Conservation (phyloP, 1,140 invertebrate species). For the Microplitis demolitor region DNA sequence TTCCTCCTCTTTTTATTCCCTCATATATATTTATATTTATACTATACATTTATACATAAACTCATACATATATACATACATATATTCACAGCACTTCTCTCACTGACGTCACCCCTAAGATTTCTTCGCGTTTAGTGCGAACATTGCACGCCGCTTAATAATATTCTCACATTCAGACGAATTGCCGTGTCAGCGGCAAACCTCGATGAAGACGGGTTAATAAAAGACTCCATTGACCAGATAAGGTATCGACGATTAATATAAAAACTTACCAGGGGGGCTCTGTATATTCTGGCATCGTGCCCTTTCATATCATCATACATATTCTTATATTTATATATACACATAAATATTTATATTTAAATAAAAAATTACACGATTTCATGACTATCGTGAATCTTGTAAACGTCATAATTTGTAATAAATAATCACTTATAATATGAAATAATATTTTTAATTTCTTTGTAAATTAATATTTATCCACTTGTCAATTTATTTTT, state of each 20-base stretch:
- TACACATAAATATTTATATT: too few species aligned
- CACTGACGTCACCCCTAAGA: not conserved
- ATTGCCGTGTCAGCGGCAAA: conserved; percentile 39
- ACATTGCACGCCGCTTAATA: conserved; percentile 41
- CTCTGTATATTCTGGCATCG: not conserved
- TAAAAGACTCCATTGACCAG: conserved; percentile 32
- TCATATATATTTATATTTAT: not conserved
- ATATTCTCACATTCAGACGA: conserved; percentile 52
- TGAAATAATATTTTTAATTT: too few species aligned
- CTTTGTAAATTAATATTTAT: too few species aligned
- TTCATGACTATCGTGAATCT: too few species aligned
- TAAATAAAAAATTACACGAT: too few species aligned
- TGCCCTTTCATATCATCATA: too few species aligned
- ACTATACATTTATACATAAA: not conserved
- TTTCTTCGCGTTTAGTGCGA: not conserved
- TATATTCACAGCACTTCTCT: too few species aligned
- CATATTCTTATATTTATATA: too few species aligned
- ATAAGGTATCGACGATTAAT: conserved; percentile 49
- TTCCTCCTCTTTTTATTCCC: conserved; percentile 31
- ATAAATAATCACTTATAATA: too few species aligned
- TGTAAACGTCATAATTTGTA: too few species aligned
- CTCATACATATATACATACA: not conserved
- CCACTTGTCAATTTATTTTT: too few species aligned
- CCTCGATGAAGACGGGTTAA: conserved; percentile 32
- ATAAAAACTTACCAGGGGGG: conserved; percentile 31